phyloP scores from a whole-genome alignment of 2,113 vertebrate species.

The Cyphomyrus discorhynchus region DNA sequence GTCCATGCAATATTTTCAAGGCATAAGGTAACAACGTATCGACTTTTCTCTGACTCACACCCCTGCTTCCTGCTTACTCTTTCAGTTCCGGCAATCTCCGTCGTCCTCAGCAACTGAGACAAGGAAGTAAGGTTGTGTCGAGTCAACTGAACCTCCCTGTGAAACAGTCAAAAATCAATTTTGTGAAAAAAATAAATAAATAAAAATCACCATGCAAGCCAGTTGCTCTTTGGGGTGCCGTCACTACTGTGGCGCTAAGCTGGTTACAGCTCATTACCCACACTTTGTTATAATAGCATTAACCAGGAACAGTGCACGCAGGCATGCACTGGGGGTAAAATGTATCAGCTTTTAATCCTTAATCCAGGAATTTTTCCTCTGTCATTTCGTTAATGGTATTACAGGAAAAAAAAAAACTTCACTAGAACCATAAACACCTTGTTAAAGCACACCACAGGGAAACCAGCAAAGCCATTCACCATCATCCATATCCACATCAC shows the following conservation, averaged over 20 bases:
- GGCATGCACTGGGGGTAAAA: not conserved
- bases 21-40: not conserved
- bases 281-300: conserved; percentile 3
- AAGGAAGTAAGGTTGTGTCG: conserved; percentile 28
- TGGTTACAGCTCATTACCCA: not conserved
- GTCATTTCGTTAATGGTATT: not conserved
- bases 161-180: conserved; percentile 41
- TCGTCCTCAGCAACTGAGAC: conserved; percentile 33
- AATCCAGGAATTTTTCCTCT: conserved; percentile 4
- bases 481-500: not conserved
- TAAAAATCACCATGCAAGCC: not conserved
- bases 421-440: not conserved
- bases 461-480: not conserved
- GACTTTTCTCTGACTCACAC: not conserved
- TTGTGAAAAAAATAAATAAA: conserved; percentile 10
- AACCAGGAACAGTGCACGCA: not conserved
- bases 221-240: conserved; percentile 13
- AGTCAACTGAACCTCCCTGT: conserved; percentile 44
- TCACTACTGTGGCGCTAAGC: conserved; percentile 15
- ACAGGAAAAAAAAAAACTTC: not conserved
- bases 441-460: not conserved
- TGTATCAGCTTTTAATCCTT: conserved; percentile 3
- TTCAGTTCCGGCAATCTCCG: conserved; percentile 23
- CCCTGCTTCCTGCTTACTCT: conserved; percentile 19
- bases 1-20: not conserved